Evolutionary conservation across 2,113 vertebrate genomes (phyloP).

Genomic region (Opisthocomus hoazin): DNA sequence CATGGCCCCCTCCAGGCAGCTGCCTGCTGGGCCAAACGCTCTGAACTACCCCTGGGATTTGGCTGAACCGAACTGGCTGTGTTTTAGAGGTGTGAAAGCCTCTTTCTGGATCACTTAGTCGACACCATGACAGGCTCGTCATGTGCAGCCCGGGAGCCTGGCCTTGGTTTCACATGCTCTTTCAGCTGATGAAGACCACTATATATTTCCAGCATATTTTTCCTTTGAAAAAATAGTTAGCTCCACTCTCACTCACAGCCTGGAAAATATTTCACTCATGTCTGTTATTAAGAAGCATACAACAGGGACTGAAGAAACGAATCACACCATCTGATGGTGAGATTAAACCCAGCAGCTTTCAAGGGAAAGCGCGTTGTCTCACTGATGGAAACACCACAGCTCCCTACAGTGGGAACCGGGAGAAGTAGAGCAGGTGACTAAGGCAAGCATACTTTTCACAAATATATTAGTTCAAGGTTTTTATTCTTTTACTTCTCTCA

Average conservation of each 20-base stretch:
- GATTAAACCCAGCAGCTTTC: constrained; percentile 40
- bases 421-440: neutral
- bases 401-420: neutral
- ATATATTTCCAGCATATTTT: neutral
- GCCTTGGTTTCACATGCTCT: neutral
- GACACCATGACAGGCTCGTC: neutral
- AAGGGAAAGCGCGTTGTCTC: neutral
- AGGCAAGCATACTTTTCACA: neutral
- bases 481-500: neutral
- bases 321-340: neutral
- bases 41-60: neutral
- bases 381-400: neutral
- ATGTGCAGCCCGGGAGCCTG: neutral
- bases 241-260: neutral
- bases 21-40: neutral
- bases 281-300: constrained; percentile 30
- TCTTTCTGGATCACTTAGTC: neutral
- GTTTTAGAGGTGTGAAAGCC: neutral
- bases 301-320: constrained; percentile 29
- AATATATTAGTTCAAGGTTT: neutral
- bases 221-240: constrained; percentile 29
- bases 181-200: neutral
- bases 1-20: neutral
- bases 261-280: constrained; percentile 34
- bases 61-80: neutral